Evolutionary conservation across 2,797 vertebrate species (phyloP).

Genomic region (Rhinoraja longicauda): DNA sequence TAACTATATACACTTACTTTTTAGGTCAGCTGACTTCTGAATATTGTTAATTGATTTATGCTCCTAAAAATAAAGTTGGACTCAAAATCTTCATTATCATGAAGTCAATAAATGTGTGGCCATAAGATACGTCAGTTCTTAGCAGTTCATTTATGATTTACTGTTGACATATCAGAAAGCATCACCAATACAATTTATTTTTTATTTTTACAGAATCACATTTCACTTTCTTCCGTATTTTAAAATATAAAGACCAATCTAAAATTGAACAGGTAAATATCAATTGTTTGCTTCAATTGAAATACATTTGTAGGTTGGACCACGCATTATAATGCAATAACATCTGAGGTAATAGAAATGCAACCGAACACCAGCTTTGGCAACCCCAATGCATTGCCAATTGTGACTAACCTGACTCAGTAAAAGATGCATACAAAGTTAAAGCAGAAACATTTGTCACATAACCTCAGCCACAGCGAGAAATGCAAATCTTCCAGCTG

Average conservation of each 20-base stretch:
- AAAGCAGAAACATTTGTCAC: too few species aligned
- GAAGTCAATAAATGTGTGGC: neutral
- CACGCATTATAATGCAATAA: neutral
- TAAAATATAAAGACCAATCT: neutral
- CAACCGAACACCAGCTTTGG: too few species aligned
- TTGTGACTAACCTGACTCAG: too few species aligned
- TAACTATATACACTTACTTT: neutral
- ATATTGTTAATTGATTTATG: neutral
- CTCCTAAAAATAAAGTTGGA: neutral
- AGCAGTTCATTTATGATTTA: neutral
- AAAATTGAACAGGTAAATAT: neutral
- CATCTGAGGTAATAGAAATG: neutral
- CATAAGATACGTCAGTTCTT: neutral
- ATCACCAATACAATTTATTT: neutral
- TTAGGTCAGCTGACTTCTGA: neutral
- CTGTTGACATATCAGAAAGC: neutral
- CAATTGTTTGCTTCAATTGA: neutral
- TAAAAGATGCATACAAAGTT: too few species aligned
- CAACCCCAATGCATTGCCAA: too few species aligned
- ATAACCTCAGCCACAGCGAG: too few species aligned
- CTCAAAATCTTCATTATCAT: neutral
- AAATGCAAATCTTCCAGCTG: too few species aligned
- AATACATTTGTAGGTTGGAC: neutral
- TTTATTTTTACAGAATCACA: neutral
- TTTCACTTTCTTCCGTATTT: neutral